These are phyloP conservation scores for Paracyclopina nana DNA, from an alignment of 1,140 invertebrate genomes.

Conservation along the genomic window DNA sequence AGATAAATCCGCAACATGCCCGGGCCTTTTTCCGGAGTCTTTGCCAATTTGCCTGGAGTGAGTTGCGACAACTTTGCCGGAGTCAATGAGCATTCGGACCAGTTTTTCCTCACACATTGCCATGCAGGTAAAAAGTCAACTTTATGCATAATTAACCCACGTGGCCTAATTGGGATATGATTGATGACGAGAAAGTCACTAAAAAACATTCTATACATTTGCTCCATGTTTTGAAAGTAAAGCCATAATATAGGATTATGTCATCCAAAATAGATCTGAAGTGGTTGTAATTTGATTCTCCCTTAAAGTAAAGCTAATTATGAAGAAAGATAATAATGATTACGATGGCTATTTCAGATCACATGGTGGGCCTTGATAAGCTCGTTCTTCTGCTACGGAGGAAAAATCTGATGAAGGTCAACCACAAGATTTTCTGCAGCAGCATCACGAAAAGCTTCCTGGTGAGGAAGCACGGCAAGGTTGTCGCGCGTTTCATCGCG, in stretches of 20 bases:
- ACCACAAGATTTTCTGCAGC: constrained; percentile 20
- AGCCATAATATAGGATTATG: no score
- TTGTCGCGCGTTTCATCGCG: constrained; percentile 18
- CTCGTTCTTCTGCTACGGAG: constrained; percentile 20
- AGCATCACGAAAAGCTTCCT: constrained; percentile 20
- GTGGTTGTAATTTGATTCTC: no score
- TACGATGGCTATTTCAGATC: constrained; percentile 28
- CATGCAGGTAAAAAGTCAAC: constrained; percentile 5
- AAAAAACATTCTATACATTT: no score
- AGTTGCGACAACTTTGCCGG: constrained; percentile 6
- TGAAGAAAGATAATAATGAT: neutral
- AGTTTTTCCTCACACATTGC: constrained; percentile 11
- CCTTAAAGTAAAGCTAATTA: neutral
- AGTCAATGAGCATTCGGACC: neutral
- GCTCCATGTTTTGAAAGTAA: no score
- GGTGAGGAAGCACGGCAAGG: constrained; percentile 19
- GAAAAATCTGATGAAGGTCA: constrained; percentile 19
- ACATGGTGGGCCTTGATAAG: constrained; percentile 36
- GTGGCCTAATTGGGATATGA: no score
- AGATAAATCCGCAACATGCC: no score
- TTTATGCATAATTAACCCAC: no score
- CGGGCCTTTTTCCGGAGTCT: constrained; percentile 6
- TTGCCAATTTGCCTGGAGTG: constrained; percentile 7
- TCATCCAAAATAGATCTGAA: no score
- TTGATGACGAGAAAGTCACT: no score